Percentiles rank a stretch among this genome's conserved stretches.
Conservation (phyloP, 2,797 vertebrate genomes). For the Karalla daura region DNA sequence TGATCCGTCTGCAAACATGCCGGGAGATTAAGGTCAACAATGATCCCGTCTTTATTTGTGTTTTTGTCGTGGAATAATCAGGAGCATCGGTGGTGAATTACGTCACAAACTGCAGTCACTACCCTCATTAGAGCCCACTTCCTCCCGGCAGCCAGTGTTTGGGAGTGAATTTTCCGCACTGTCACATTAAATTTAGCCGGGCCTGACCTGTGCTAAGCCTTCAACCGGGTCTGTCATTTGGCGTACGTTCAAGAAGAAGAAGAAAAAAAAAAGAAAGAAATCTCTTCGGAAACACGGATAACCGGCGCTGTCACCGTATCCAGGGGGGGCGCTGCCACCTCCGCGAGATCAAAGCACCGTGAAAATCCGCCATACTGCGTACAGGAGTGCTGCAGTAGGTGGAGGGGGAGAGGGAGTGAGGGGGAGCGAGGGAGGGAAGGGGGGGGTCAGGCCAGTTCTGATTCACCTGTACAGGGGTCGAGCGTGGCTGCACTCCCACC, state of each 20-base stretch:
- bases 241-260: slow-evolving; percentile 50
- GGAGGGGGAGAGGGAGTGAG: neutral
- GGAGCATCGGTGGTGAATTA: slow-evolving; percentile 32
- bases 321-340: slow-evolving; percentile 39
- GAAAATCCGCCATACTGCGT: slow-evolving; percentile 58
- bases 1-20: slow-evolving; percentile 10
- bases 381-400: slow-evolving; percentile 31
- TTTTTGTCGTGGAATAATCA: slow-evolving; percentile 26
- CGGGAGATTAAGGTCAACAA: slow-evolving; percentile 35
- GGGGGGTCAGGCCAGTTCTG: slow-evolving; percentile 26
- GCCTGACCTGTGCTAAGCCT: slow-evolving; percentile 72
- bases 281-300: slow-evolving; percentile 62
- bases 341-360: slow-evolving; percentile 73
- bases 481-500: slow-evolving; percentile 66
- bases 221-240: slow-evolving; percentile 60
- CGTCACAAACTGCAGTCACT: slow-evolving; percentile 34
- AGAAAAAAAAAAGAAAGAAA: slow-evolving; percentile 51
- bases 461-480: slow-evolving; percentile 73
- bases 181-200: slow-evolving; percentile 70
- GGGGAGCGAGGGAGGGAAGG: too few species aligned
- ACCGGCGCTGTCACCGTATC: slow-evolving; percentile 59
- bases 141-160: slow-evolving; percentile 53
- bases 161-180: slow-evolving; percentile 72
- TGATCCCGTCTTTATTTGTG: slow-evolving; percentile 23
- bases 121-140: slow-evolving; percentile 55